These are phyloP conservation scores for Bruchidius siliquastri DNA, from an alignment of 2,888 invertebrate genomes.

Conservation along the genomic window DNA sequence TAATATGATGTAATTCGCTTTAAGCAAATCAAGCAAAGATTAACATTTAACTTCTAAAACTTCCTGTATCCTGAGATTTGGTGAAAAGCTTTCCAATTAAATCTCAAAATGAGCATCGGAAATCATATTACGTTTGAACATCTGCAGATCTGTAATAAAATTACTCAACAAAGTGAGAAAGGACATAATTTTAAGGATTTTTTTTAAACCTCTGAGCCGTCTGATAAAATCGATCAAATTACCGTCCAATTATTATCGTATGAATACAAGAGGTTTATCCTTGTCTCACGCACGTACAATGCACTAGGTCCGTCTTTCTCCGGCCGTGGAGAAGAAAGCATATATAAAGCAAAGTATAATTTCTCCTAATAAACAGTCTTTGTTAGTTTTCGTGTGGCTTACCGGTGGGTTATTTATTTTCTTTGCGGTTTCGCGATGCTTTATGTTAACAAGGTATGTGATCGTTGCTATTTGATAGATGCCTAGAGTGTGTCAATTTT, in stretches of 20 bases:
- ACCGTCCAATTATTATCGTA: not conserved
- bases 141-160: not conserved
- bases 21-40: too few species aligned
- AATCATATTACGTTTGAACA: not conserved
- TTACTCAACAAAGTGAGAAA: not conserved
- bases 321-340: constrained; percentile 36
- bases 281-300: constrained; percentile 24
- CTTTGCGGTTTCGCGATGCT: not conserved
- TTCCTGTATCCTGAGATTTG: too few species aligned
- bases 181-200: not conserved
- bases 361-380: constrained; percentile 35
- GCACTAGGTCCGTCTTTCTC: constrained; percentile 25
- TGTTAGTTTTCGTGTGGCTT: constrained; percentile 27
- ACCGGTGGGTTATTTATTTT: constrained; percentile 5
- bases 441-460: not conserved
- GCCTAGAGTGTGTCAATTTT: not conserved
- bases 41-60: too few species aligned
- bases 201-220: not conserved
- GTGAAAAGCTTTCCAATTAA: too few species aligned
- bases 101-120: too few species aligned
- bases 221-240: not conserved
- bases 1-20: too few species aligned
- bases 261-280: constrained; percentile 24
- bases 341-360: constrained; percentile 40
- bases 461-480: not conserved